A percentile compares a stretch with the other conserved stretches of the same genome.
These are phyloP conservation scores for Phalacrocorax brasilianus DNA, from an alignment of 2,113 vertebrate species.

Conservation along the genomic window DNA sequence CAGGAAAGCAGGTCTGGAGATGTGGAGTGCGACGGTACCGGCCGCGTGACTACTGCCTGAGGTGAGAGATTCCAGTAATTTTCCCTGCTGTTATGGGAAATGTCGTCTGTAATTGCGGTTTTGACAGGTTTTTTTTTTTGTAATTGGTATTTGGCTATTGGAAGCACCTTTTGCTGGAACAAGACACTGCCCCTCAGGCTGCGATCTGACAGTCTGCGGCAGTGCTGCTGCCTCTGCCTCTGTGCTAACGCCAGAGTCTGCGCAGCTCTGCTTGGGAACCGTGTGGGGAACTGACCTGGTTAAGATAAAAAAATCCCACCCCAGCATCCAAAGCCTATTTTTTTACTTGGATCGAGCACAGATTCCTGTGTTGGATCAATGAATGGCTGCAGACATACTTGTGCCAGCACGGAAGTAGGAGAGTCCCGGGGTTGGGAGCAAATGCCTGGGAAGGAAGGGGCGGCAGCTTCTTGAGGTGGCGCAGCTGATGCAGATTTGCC, in stretches of 20 bases:
- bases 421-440: neutral
- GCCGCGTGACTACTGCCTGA: neutral
- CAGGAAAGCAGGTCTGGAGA: neutral
- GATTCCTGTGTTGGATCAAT: neutral
- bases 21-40: accelerated
- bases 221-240: neutral
- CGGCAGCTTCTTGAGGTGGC: neutral
- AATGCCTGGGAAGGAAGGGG: neutral
- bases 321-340: neutral
- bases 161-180: neutral
- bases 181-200: neutral
- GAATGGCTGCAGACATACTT: neutral
- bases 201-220: neutral
- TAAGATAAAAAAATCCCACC: neutral
- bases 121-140: neutral
- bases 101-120: neutral
- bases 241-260: accelerated
- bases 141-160: neutral
- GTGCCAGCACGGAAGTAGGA: neutral
- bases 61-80: neutral
- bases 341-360: neutral
- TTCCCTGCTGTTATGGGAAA: neutral
- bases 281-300: neutral
- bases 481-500: too few relatives aligned
- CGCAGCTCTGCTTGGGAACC: neutral